phyloP scores from a whole-genome alignment of 1,140 invertebrate genomes.

The Neelides sp. region DNA sequence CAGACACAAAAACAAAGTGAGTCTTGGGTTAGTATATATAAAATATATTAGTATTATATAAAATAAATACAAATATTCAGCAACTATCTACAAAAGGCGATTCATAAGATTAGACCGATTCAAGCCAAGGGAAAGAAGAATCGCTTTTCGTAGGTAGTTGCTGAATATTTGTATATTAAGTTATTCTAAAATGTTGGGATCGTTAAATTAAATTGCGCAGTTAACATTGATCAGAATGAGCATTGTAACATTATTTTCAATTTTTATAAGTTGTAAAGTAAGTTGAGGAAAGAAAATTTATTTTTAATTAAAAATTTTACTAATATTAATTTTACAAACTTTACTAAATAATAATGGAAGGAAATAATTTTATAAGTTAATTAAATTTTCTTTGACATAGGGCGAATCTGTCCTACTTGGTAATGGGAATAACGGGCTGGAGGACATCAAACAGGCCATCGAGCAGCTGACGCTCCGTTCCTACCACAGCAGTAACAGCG shows the following conservation, averaged over 20 bases:
- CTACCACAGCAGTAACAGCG: constrained; percentile 42
- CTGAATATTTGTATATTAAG: too few species aligned
- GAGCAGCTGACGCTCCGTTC: constrained; percentile 74
- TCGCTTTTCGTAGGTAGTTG: too few species aligned
- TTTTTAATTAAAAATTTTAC: neutral
- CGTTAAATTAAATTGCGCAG: too few species aligned
- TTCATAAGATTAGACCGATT: too few species aligned
- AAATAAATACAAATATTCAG: neutral
- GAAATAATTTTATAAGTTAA: constrained; percentile 10
- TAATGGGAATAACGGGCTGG: constrained; percentile 55
- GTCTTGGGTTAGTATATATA: neutral
- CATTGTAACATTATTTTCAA: constrained; percentile 80
- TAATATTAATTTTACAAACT: too few species aligned
- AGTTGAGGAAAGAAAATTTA: constrained; percentile 18
- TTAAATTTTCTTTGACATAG: constrained; percentile 5
- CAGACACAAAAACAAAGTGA: constrained; percentile 25
- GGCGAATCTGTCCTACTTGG: constrained; percentile 32
- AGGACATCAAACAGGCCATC: constrained; percentile 76
- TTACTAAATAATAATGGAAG: neutral
- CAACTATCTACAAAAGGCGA: too few species aligned
- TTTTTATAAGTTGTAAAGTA: constrained; percentile 78
- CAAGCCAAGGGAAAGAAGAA: too few species aligned
- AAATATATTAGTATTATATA: neutral
- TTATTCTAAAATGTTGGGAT: too few species aligned
- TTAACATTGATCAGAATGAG: too few species aligned